Conservation (phyloP, 2,113 vertebrate genomes). For the Psittacara wagleri region DNA sequence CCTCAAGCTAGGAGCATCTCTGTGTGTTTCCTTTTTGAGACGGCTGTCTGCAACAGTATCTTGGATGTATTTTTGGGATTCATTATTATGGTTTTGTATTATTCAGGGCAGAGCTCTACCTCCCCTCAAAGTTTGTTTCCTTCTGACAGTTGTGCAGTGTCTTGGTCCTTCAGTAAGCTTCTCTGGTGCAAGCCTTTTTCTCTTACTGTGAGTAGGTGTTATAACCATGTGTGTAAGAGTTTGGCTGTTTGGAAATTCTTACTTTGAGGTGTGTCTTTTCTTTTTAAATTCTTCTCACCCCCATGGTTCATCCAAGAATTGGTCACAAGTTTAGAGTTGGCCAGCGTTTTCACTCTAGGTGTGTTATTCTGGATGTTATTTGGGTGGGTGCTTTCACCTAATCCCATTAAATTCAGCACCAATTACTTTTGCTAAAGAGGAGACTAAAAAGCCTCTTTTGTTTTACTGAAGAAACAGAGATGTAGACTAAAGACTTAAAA, state of each 20-base stretch:
- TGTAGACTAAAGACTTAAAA: neutral
- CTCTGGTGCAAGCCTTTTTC: neutral
- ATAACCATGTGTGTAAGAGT: neutral
- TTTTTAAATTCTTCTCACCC: fast-evolving
- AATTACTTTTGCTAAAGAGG: neutral
- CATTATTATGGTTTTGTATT: neutral
- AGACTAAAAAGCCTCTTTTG: neutral
- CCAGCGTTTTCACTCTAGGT: neutral
- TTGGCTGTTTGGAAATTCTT: neutral
- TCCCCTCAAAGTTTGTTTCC: neutral
- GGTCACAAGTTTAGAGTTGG: neutral
- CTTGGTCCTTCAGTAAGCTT: neutral
- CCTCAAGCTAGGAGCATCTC: neutral
- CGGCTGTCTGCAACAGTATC: neutral
- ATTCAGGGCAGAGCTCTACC: neutral
- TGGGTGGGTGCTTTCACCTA: neutral
- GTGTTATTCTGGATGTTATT: neutral
- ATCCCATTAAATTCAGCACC: neutral
- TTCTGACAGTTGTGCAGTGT: neutral
- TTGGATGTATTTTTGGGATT: neutral
- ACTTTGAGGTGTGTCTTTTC: neutral
- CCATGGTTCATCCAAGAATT: neutral
- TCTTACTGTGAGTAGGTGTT: neutral
- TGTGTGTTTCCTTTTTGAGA: neutral
- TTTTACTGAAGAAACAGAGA: neutral